These are phyloP conservation scores for Gambelia wislizenii DNA, from an alignment of 2,797 vertebrate genomes.

Conservation along the genomic window DNA sequence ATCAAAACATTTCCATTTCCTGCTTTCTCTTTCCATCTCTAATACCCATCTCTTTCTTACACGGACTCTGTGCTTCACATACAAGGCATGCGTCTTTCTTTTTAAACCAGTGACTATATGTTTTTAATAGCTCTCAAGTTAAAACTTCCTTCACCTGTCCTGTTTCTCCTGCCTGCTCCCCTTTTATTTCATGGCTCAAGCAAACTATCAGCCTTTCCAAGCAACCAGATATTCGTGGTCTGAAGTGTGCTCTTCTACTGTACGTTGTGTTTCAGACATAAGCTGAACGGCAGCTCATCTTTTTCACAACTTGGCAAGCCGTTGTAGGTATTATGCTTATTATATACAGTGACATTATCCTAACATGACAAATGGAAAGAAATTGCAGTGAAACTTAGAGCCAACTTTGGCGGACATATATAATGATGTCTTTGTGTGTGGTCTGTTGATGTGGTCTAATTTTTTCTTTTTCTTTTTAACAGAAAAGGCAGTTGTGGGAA, in stretches of 20 bases:
- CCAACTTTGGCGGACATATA: neutral
- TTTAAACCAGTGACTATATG: neutral
- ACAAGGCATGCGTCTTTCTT: neutral
- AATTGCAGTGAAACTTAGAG: neutral
- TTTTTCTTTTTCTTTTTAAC: neutral
- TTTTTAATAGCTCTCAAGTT: neutral
- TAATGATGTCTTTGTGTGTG: too few species aligned
- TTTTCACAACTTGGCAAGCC: neutral
- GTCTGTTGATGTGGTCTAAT: neutral
- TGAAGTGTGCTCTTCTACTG: neutral
- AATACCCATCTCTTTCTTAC: neutral
- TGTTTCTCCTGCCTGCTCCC: neutral
- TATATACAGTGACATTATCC: too few species aligned
- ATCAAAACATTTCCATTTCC: neutral
- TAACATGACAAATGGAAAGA: neutral
- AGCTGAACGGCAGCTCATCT: neutral
- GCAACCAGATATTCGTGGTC: neutral
- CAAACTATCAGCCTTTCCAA: neutral
- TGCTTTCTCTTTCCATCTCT: neutral
- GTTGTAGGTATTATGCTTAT: too few species aligned
- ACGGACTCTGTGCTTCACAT: neutral
- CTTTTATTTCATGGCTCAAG: neutral
- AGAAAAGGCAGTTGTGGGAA: neutral
- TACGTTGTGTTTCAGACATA: neutral
- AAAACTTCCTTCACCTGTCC: neutral